Base-by-base conservation (phyloP, 2,888 invertebrate genomes). In the Lasius platythorax region DNA sequence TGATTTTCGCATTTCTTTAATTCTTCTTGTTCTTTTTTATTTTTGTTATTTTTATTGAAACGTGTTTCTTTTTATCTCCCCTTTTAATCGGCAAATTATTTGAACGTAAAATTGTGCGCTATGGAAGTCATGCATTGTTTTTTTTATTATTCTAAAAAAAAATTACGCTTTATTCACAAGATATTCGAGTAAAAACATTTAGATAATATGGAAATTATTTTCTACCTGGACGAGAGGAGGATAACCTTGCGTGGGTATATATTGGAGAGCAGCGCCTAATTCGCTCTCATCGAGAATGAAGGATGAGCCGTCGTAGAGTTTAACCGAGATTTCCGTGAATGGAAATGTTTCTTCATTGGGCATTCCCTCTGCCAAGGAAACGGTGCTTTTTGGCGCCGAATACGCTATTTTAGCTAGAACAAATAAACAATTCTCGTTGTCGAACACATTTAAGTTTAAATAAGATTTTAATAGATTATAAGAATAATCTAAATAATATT, bases 261-360 rank as follows among this genome's bases (percentile, higher is more conserved):
- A 98, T 93, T 98, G 98, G 79, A 98, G 95, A 0, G 97, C 97
- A 0, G 96, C 95, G 0, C 96, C 96, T 88, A 98, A 95, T 73
- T 96, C 96, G 64, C 95, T 94, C 0, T 96, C 97, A 66, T 96
- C 95, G 23, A 97, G 92, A 0, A 95, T 94, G 76, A 97, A 93
- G 0, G 93, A 93, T 0, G 95, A 95, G 0, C 97, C 97, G 84
- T 96, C 96, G 88, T 95, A 96, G 83, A 97, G 94, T 84, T 96
- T 96, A 58, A 97, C 92, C 40, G 95, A 95, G n/a, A 97, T 95
- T 53, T 96, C 96, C 84, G 96, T 95, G 93, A 97, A 97, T 0
- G 97, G 97, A 92, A 97, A 97, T 23, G 97, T 96, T 11, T 95
- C 95, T 86, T 97, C 97, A 92, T 97, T 97, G 8, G 97, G 97